Evolutionary conservation across 2,113 vertebrate genomes (phyloP).

Genomic region (Chloropsis hardwickii): DNA sequence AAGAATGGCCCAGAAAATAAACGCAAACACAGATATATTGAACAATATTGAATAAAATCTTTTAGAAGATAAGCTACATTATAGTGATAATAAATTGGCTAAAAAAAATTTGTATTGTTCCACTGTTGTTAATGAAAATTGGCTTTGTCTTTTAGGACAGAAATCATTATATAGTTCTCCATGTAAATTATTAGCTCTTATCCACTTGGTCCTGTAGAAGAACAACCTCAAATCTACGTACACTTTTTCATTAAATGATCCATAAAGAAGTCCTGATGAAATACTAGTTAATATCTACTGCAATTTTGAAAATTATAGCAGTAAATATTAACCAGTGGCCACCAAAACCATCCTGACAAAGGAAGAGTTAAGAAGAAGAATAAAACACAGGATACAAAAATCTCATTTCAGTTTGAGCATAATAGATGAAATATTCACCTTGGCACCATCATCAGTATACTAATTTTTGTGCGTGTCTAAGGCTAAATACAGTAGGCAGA

Average conservation of each 20-base stretch:
- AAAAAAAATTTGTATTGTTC: background rate
- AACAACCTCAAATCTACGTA: background rate
- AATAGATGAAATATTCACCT: background rate
- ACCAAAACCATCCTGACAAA: background rate
- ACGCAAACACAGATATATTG: background rate
- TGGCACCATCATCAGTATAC: background rate
- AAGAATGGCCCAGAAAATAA: background rate
- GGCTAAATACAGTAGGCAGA: background rate
- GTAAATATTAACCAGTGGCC: background rate
- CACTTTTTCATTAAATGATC: background rate
- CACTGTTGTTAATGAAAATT: background rate
- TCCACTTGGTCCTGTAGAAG: background rate
- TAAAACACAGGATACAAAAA: background rate
- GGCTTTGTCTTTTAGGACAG: background rate
- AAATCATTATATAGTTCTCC: background rate
- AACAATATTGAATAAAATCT: background rate
- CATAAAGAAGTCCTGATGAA: background rate
- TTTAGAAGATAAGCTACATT: background rate
- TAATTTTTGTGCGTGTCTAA: background rate
- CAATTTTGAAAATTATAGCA: background rate
- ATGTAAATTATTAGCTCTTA: background rate
- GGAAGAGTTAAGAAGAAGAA: background rate
- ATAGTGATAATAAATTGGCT: background rate
- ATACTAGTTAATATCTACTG: background rate
- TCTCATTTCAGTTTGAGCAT: background rate